Evolutionary conservation across 2,113 vertebrate species (phyloP), one percentile per base, ranked within the genome.

Genomic region (Gallinago paraguaiae): DNA sequence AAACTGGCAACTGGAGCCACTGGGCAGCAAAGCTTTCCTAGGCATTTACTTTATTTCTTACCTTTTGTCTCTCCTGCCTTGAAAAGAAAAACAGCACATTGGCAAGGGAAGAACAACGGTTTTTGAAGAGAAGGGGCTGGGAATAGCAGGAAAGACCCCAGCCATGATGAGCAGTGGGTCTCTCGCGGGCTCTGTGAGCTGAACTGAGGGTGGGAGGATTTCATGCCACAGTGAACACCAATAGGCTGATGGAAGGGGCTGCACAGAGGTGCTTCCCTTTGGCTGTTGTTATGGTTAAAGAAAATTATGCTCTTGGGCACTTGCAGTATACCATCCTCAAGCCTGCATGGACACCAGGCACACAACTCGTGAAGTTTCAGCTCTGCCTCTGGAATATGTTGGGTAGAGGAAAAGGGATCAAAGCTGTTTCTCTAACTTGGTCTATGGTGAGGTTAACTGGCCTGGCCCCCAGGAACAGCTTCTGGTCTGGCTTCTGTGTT

Each of bases 111-210:
- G 48, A 86, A 79, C 10, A 91, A 53, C 8, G 45, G 7, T 35
- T 16, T 3, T 0, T 3, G 8, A 72, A 2, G 2, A 82, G 46
- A 70, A 67, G 13, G 33, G 9, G 8, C 33, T 78, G 27, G 6
- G 43, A 71, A 76, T 35, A 14, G 50, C 13, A 71, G 33, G 23
- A 28, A 59, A 79, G 43, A n/a, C 10, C 19, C 25, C 45, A 90
- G 61, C 13, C 35, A 35, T 0, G 1, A 46, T 23, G 14, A 51
- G 13, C 2, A 1, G 11, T 37, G 43, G 8, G 5, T 67, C 6
- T 63, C 51, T 28, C 11, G 33, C 0, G 2, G 37, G 46, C 10
- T 86, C 31, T 0, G 1, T 15, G 15, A 88, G 23, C 33, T 67
- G 18, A 87, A 31, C 10, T 8, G 12, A 79, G 35, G 17, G 17